Evolutionary conservation across 2,113 vertebrate genomes (phyloP), one percentile per base, ranked within the genome.

Genomic region (Cyphomyrus plagiostoma): DNA sequence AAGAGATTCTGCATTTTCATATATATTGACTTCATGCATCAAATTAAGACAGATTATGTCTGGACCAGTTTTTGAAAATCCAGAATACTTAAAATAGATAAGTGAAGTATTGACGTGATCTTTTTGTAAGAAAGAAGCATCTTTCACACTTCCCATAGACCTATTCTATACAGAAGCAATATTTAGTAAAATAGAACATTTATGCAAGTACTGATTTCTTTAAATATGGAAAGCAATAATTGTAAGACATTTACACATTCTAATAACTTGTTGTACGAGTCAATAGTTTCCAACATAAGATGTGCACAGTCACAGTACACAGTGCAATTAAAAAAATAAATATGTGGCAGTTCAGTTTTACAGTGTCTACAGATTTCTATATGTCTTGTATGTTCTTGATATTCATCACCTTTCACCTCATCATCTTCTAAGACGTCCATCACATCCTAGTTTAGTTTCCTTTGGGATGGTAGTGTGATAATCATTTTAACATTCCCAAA

Each of bases 111-210:
- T 70, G 62, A 13, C 1, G 26, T 70, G 62, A 70, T 70, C 26
- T 70, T 13, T 70, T 50, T 52, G 88, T 89, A 90, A 91, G 26
- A 93, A 91, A 91, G 90, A 94, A 89, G 49, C 21, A 90, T 93
- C 93, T 90, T 80, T 87, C 92, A 92, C 91, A 91, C 93, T 50
- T 49, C 88, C 52, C 87, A 93, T 94, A 93, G 87, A 92, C 87
- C 91, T 92, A 92, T 80, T 87, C 90, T 90, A 91, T 94, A 93
- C 53, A 91, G 94, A 91, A 95, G 95, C 95, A 94, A 94, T 92
- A 92, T 90, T 91, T 92, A 92, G 89, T 86, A 86, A 89, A 89
- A 92, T 89, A 87, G 0, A 19, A 88, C 45, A 5, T 48, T 30
- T 35, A 50, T 53, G 86, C 6, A 30, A n/a, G 30, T 66, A 88